phyloP scores from a whole-genome alignment of 2,797 vertebrate species.

The Sylvia borin region DNA sequence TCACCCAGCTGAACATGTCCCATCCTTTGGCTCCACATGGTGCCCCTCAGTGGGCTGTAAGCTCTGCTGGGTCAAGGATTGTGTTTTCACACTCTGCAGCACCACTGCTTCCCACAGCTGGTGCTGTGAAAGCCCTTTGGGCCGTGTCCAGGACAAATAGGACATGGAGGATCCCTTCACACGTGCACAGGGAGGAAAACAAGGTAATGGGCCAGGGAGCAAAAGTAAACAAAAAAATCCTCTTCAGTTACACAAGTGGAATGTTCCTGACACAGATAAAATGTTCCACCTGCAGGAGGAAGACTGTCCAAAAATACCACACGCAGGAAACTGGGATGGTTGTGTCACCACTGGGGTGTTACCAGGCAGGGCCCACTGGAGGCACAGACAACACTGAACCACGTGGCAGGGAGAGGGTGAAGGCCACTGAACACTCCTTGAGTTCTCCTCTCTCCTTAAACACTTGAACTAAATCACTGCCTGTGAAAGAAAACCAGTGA shows the following conservation, averaged over 20 bases:
- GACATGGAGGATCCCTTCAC: neutral
- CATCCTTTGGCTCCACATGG: neutral
- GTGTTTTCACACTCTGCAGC: neutral
- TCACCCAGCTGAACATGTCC: neutral
- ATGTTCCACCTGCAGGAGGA: neutral
- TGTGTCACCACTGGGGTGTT: neutral
- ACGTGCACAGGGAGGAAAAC: neutral
- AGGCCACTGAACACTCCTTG: neutral
- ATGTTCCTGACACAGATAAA: neutral
- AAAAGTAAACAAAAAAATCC: neutral
- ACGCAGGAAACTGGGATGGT: neutral
- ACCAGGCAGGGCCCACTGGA: neutral
- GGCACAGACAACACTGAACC: neutral
- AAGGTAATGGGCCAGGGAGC: neutral
- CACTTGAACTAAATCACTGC: neutral
- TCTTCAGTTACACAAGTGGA: neutral
- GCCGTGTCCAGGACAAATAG: neutral
- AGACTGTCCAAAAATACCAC: neutral
- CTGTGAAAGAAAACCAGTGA: neutral
- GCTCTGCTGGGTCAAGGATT: neutral
- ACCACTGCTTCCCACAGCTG: neutral
- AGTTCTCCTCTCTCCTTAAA: neutral
- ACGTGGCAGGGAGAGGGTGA: neutral
- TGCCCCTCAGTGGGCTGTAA: neutral
- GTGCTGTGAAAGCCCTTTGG: neutral